phyloP scores from a whole-genome alignment of 2,888 invertebrate species.

The Drosophila colorata region DNA sequence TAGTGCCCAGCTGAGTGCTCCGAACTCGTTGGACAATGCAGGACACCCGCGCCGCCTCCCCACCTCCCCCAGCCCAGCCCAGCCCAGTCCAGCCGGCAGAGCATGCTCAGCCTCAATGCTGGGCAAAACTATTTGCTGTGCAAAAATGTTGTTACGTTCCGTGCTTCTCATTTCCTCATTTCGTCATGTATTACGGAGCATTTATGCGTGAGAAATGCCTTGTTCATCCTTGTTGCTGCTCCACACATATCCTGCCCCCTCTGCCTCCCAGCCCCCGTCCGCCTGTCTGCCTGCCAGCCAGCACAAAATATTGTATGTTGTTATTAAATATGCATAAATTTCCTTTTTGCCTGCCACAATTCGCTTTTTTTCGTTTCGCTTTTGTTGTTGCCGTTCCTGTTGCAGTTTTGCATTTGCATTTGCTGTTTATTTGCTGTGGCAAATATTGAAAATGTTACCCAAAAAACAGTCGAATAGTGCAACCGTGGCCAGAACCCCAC shows the following conservation, averaged over 20 bases:
- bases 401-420: constrained; percentile 67
- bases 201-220: constrained; percentile 76
- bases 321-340: constrained; percentile 79
- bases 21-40: constrained; percentile 34
- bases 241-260: constrained; percentile 11
- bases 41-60: neutral
- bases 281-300: constrained; percentile 17
- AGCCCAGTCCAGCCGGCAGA: too few species aligned
- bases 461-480: constrained; percentile 18
- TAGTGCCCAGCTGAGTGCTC: constrained; percentile 64
- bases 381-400: constrained; percentile 26
- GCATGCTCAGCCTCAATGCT: constrained; percentile 9
- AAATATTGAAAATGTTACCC: constrained; percentile 71
- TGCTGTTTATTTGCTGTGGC: constrained; percentile 72
- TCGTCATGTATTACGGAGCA: constrained; percentile 59
- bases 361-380: constrained; percentile 18
- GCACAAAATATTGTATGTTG: constrained; percentile 63
- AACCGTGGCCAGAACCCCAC: neutral
- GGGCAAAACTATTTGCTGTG: constrained; percentile 58
- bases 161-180: constrained; percentile 26
- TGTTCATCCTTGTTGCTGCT: constrained; percentile 52
- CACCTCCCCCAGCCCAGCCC: neutral
- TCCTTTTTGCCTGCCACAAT: constrained; percentile 54
- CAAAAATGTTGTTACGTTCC: constrained; percentile 45
- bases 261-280: neutral